Evolutionary conservation across 2,888 invertebrate genomes (phyloP), one percentile per base, ranked within the genome.

Genomic region (Drosophila testacea): DNA sequence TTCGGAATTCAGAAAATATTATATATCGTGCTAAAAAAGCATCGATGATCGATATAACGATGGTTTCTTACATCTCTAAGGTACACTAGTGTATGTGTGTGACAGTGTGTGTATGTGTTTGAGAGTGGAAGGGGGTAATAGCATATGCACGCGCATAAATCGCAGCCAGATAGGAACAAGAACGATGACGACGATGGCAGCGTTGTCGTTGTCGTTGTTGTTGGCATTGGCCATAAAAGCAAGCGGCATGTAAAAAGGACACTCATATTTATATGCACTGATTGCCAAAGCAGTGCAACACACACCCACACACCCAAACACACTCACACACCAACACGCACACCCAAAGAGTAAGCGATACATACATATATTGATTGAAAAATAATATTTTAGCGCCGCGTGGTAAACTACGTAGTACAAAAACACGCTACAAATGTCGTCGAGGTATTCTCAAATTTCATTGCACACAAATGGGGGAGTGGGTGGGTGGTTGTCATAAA

Each of bases 191-290:
- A 66, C 56, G 66, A 59, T 56, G 63, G 57, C 63, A 60, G 52
- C 61, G 65, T 30, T 68, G 66, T 56, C 66, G 66, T 42, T 22
- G 22, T 22, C 3, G 22, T 22, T 68, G 66, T 56, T 60, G 66
- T 42, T 68, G 73, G 32, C 57, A 59, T 77, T 77, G 76, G 69
- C 76, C 76, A 84, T 82, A 86, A 87, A 80, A 89, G 77, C 81
- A 83, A 77, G 77, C 74, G 69, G 67, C 85, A 88, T 83, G 81
- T 81, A 88, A 84, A 88, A 90, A 84, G 87, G 77, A 90, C 85
- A 87, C 73, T 81, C 82, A 73, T 82, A 87, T 88, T 89, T 83
- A 74, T 87, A 90, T 88, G 88, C 88, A 87, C 89, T 90, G 88
- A 88, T 88, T 90, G 89, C 81, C 78, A 86, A 83, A 83, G 83